Evolutionary conservation across 2,797 vertebrate genomes (phyloP).

Genomic region (Peromyscus eremicus): DNA sequence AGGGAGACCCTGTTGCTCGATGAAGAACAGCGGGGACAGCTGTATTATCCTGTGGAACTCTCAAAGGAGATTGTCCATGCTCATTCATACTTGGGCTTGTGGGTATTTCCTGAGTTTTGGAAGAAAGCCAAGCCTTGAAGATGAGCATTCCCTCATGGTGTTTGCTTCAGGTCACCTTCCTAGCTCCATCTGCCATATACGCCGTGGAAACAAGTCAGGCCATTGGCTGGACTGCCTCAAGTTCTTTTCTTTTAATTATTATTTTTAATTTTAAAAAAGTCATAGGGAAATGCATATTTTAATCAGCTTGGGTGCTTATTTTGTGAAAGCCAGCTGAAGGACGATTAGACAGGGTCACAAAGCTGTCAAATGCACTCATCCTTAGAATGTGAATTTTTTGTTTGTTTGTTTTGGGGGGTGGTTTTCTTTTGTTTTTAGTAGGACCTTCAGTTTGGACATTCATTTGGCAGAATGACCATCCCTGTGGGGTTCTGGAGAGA

Average conservation of each 20-base stretch:
- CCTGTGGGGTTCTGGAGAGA: constrained; percentile 83
- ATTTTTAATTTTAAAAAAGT: constrained; percentile 89
- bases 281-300: constrained; percentile 91
- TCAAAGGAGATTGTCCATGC: constrained; percentile 97
- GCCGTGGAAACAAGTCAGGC: constrained; percentile 86
- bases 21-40: constrained; percentile 95
- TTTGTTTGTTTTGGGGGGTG: constrained; percentile 65
- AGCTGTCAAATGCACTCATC: constrained; percentile 89
- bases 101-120: constrained; percentile 98
- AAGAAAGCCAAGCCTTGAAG: constrained; percentile 91
- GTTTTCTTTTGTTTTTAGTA: constrained; percentile 42
- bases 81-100: constrained; percentile 97
- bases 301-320: constrained; percentile 87
- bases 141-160: constrained; percentile 63
- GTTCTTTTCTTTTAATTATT: constrained; percentile 87
- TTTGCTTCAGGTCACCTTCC: constrained; percentile 86
- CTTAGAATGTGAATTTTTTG: constrained; percentile 90
- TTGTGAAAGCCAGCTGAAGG: constrained; percentile 88
- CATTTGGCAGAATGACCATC: constrained; percentile 83
- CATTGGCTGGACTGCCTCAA: constrained; percentile 88
- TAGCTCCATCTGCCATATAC: constrained; percentile 86
- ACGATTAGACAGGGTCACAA: constrained; percentile 85
- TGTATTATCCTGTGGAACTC: constrained; percentile 96
- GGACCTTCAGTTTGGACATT: constrained; percentile 62
- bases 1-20: constrained; percentile 95